Evolutionary conservation across 2,797 vertebrate species (phyloP), one percentile per base, ranked within the genome.

Genomic region (Cynodonichthys magdalenae): DNA sequence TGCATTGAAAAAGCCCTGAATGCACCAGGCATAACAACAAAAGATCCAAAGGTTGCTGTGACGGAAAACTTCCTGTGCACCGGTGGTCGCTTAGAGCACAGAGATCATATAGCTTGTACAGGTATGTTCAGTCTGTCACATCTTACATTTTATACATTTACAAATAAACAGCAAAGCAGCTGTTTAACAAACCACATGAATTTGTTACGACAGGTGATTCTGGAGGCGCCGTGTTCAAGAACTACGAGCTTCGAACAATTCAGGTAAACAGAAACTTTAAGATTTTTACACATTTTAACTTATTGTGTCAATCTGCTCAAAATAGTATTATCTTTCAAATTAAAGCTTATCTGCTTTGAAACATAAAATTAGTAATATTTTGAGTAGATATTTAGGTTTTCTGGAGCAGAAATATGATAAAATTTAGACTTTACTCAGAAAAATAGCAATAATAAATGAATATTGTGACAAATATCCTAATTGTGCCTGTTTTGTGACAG

Each of bases 61-160:
- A 92, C 90, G 0, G 74, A 87, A 2, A 90, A 85, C 69, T 90
- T 92, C 68, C 51, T 92, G 48, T 91, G 90, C 59, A 92, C 87
- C 4, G 90, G 89, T 2, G 88, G 88, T 49, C 36, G 0, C 3
- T 3, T 3, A 1, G 72, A 59, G 3, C 0, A 0, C 0, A 69
- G 73, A 76, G 84, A 89, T 68, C 44, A 90, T 14, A 79, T 89
- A 55, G 42, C 89, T 5, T 90, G 89, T 42, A 49, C 11, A 63
- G 90, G 90, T 92, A 74, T 2, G 74, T 59, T 44, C 4, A 1
- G 1, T 44, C 8, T 42, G 18, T 29, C 44, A 49, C 1, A 48
- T 28, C 6, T 5, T 49, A 15, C 15, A 11, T 24, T 48, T 24
- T 20, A 60, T 5, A 58, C 7, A 62, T 6, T 17, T 7, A 31